Evolutionary conservation across 2,797 vertebrate species (phyloP), one percentile per base, ranked within the genome.

Genomic region (Malurus leucopterus): DNA sequence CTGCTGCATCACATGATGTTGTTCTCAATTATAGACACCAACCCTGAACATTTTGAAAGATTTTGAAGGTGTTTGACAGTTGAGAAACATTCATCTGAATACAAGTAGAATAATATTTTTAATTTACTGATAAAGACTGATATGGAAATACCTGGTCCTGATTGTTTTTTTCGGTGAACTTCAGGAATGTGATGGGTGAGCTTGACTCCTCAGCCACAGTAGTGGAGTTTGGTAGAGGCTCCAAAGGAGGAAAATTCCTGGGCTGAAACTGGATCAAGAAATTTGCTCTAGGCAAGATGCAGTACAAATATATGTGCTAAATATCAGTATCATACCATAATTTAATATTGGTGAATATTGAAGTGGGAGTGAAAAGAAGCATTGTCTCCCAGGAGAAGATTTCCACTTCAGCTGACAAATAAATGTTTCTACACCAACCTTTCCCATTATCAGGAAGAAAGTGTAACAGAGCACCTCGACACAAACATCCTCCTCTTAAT

Each of bases 151-250:
- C 1, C 5, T 32, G 23, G 16, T 43, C 27, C 43, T 79, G 21
- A 24, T 53, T 61, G 8, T 40, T 74, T 73, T 43, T 61, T 5
- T 41, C 36, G 62, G 26, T 15, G 41, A 59, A 51, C 11, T 63
- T 74, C 71, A 43, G 49, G 34, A 36, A 47, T 63, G 11, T 50
- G 54, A 43, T 1, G 4, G 49, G 75, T 26, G 15, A 6, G 32
- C 8, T 7, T 1, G 1, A 47, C 18, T 41, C 30, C 18, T 49
- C 40, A 3, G 5, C 59, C n/a, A 49, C 27, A 55, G 13, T 0
- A 22, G 6, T 0, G n/a, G 11, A 19, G 8, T 22, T 77, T 30
- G 21, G 38, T 40, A 26, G 22, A n/a, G 43, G 27, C 13, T 83
- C 17, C 32, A 49, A 36, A 57, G 49, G 14, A 54, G n/a, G 9